Base-by-base conservation (phyloP, 2,888 invertebrate species). In the Tipula vernalis region DNA sequence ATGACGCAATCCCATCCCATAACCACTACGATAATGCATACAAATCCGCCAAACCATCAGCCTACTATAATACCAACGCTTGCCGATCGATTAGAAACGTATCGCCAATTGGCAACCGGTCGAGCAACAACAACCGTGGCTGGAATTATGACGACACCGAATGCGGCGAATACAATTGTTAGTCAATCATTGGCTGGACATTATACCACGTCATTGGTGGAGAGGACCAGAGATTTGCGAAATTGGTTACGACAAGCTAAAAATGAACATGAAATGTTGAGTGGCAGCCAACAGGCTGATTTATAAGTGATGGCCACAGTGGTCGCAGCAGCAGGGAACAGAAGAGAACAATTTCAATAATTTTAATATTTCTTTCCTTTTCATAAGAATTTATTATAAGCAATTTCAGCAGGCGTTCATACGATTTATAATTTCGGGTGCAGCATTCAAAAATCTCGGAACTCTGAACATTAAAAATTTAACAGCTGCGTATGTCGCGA, bases 161-260 rank as follows among this genome's bases (percentile, higher is more conserved):
- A 36, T 18, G 42, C 86, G 5, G 91, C 91, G 86, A 91, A 91
- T 85, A 91, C 91, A 2, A 91, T 91, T 44, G 91, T 91, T 3
- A 91, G 91, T 2, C 91, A 91, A 88, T 90, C 90, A 88, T 89
- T 91, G 2, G 91, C 91, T 10, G 93, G 94, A 39, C 93, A 93
- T 86, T 93, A 93, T 36, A 93, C 94, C 1, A 94, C 94, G 6
- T 94, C 94, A 87, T 90, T 95, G 87, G 94, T 94, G 86, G 95
- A 95, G 89, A 92, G 95, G 47, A 94, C 95, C 0, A 92, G 94
- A 87, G 94, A 94, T 89, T 91, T 95, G 87, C 92, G 94, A 87
- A 94, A 95, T 89, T 95, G 95, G 95, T 90, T 95, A 87, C 92
- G 94, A 15, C 94, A 94, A 88, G 91, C 91, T 0, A 91, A 91